Evolutionary conservation across 2,797 vertebrate genomes (phyloP).

Genomic region (Zenarchopterus dispar): DNA sequence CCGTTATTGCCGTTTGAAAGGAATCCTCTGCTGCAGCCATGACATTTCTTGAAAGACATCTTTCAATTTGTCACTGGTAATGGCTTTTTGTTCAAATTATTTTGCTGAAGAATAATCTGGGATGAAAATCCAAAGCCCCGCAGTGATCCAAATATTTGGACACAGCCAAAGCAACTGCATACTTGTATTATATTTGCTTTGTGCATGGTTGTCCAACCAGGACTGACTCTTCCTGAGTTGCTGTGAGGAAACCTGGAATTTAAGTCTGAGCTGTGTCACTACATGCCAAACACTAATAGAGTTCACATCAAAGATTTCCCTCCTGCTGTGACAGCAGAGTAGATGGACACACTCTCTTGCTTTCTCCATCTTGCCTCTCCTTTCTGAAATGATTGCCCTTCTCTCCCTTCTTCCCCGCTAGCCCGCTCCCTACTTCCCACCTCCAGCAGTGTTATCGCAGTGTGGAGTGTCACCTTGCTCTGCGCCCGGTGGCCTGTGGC

Average conservation of each 20-base stretch:
- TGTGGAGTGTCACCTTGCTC: conserved; percentile 73
- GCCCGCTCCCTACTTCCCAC: conserved; percentile 32
- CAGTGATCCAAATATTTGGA: background rate
- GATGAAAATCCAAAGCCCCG: background rate
- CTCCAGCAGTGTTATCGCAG: conserved; percentile 42
- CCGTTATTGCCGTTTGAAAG: no score
- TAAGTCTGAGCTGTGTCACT: conserved; percentile 46
- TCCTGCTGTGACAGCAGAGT: conserved; percentile 52
- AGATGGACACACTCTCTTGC: conserved; percentile 34
- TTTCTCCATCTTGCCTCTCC: conserved; percentile 18
- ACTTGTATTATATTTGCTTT: background rate
- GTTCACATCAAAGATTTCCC: conserved; percentile 67
- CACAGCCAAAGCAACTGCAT: conserved; percentile 7
- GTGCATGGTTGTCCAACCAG: conserved; percentile 16
- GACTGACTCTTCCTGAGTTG: conserved; percentile 24
- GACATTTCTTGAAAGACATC: no score
- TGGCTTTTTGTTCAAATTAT: background rate
- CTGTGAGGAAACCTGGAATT: conserved; percentile 28
- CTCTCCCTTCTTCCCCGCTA: conserved; percentile 6
- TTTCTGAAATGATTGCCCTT: conserved; percentile 46
- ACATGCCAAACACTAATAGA: conserved; percentile 62
- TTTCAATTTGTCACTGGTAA: background rate
- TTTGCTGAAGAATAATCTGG: background rate
- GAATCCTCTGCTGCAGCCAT: no score
- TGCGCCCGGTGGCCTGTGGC: conserved; percentile 54